Evolutionary conservation across 2,888 invertebrate genomes (phyloP).

Genomic region (Dasypolia templi): DNA sequence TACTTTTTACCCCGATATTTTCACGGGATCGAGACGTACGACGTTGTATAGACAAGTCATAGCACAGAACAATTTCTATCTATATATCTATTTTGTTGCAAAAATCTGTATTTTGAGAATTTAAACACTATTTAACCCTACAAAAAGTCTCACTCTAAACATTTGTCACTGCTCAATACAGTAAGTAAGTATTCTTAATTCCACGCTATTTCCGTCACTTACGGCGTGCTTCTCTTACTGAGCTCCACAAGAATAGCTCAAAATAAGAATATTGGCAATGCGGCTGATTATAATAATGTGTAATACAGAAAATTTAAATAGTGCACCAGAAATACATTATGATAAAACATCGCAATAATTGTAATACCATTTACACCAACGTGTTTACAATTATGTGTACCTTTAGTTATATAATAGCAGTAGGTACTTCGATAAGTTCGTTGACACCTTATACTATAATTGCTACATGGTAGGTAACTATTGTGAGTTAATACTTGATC

Average conservation of each 20-base stretch:
- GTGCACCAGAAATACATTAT: background rate
- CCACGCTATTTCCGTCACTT: background rate
- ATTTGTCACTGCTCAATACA: background rate
- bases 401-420: background rate
- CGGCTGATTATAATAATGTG: too few species aligned
- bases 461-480: background rate
- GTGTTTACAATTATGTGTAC: background rate
- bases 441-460: slow-evolving; percentile 1
- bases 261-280: too few species aligned
- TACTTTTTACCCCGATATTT: too few species aligned
- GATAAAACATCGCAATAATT: background rate
- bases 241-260: background rate
- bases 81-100: background rate
- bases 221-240: background rate
- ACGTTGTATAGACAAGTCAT: too few species aligned
- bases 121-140: background rate
- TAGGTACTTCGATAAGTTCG: background rate
- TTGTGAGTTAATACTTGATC: background rate
- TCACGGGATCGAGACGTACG: too few species aligned
- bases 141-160: background rate
- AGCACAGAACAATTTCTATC: background rate
- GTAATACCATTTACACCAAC: background rate
- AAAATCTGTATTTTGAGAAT: background rate
- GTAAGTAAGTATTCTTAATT: background rate
- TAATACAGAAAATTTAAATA: background rate